Conservation (phyloP, 2,797 vertebrate genomes). For the Tamandua tetradactyla region DNA sequence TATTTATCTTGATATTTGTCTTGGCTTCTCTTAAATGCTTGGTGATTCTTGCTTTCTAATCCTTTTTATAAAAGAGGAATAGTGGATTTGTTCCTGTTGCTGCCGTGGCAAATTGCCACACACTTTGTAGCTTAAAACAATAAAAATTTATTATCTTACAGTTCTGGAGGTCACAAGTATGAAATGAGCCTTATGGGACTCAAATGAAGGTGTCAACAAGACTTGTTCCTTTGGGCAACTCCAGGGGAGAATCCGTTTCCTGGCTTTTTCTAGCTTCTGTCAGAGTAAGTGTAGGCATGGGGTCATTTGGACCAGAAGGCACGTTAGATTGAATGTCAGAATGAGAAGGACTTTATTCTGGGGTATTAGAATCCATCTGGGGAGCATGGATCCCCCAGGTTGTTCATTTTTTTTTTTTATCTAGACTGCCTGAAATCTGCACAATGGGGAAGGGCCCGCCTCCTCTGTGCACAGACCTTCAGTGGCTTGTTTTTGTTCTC, state of each 20-base stretch:
- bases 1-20: conserved; percentile 12
- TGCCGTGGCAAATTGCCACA: not conserved
- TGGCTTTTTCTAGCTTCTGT: not conserved
- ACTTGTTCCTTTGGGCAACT: not conserved
- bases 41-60: not conserved
- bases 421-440: not conserved
- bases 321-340: not conserved
- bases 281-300: not conserved
- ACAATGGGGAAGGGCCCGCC: too few species aligned
- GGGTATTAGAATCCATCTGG: not conserved
- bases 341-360: not conserved
- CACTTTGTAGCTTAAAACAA: not conserved
- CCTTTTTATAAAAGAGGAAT: not conserved
- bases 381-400: not conserved
- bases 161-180: not conserved
- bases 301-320: not conserved
- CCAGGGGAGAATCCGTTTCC: not conserved
- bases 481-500: not conserved
- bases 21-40: not conserved
- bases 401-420: not conserved
- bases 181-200: not conserved
- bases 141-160: not conserved
- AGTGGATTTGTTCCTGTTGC: not conserved
- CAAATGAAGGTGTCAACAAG: not conserved
- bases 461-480: not conserved